A percentile compares a stretch with the other conserved stretches of the same genome.
Conservation (phyloP, 2,113 vertebrate species). For the Cricetomys ansorgei region DNA sequence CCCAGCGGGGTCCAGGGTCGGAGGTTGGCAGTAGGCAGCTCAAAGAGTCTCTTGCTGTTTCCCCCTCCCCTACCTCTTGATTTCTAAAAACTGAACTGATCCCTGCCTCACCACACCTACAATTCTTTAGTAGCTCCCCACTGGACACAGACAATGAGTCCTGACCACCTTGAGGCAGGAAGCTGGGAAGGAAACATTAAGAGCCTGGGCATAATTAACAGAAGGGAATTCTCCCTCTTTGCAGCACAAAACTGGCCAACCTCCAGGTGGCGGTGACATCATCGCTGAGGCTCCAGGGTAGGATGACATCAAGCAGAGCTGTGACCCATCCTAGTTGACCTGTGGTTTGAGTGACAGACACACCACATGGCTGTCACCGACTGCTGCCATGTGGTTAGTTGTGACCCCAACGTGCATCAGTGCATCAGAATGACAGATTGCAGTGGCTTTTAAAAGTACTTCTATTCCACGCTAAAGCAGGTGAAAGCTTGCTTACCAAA, state of each 20-base stretch:
- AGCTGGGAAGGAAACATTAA: background rate
- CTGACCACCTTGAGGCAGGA: background rate
- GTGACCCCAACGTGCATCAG: background rate
- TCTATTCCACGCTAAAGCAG: background rate
- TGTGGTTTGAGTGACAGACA: background rate
- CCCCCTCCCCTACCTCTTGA: background rate
- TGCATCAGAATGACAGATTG: background rate
- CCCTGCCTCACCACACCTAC: background rate
- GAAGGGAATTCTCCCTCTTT: background rate
- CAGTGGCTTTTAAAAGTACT: background rate
- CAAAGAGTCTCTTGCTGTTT: background rate
- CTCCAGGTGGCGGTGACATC: background rate
- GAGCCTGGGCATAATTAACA: background rate
- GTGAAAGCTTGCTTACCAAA: conserved; percentile 7
- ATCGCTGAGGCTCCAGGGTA: background rate
- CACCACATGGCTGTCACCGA: background rate
- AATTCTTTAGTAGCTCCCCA: background rate
- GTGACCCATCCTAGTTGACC: background rate
- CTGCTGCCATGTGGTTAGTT: background rate
- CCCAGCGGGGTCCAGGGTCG: background rate
- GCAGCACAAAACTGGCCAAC: background rate
- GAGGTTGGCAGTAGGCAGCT: background rate
- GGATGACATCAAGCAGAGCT: background rate
- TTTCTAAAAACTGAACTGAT: conserved; percentile 9
- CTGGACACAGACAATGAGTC: background rate